A percentile compares a stretch with the other conserved stretches of the same genome.
Conservation (phyloP, 2,888 invertebrate genomes). For the Epicampocera succincta region DNA sequence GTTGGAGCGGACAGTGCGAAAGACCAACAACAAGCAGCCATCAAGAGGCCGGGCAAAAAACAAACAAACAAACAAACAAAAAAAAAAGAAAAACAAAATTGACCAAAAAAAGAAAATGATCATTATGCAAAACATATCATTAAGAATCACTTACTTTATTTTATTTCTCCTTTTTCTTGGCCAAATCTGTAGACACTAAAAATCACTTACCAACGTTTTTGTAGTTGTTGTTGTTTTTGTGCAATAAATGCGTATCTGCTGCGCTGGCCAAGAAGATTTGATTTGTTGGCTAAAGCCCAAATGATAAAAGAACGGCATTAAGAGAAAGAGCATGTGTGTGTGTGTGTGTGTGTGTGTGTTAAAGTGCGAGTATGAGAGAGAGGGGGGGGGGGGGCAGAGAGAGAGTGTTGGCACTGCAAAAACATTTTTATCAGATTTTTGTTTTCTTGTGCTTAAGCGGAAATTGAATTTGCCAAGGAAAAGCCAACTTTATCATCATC, state of each 20-base stretch:
- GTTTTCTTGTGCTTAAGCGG: conserved; percentile 55
- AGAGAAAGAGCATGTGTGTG: too few species aligned
- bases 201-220: conserved; percentile 33
- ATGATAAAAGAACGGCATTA: conserved; percentile 20
- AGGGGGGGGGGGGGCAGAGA: background rate
- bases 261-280: conserved; percentile 21
- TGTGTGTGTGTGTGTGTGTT: too few species aligned
- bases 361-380: too few species aligned
- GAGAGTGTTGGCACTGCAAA: conserved; percentile 11
- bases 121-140: conserved; percentile 80
- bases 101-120: conserved; percentile 42
- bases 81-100: conserved; percentile 3
- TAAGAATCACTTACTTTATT: conserved; percentile 74
- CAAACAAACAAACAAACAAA: too few species aligned
- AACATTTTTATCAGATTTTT: conserved; percentile 33
- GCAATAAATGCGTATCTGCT: conserved; percentile 51
- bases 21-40: background rate
- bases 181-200: conserved; percentile 49
- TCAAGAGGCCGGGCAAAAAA: too few species aligned
- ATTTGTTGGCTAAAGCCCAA: conserved; percentile 22
- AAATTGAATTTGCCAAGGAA: conserved; percentile 68
- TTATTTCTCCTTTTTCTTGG: background rate
- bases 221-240: background rate
- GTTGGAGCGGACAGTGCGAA: too few species aligned
- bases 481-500: conserved; percentile 68